A percentile compares a stretch with the other conserved stretches of the same genome.
These are phyloP conservation scores for Abrostola triplasia DNA, from an alignment of 2,888 invertebrate species.

Conservation along the genomic window DNA sequence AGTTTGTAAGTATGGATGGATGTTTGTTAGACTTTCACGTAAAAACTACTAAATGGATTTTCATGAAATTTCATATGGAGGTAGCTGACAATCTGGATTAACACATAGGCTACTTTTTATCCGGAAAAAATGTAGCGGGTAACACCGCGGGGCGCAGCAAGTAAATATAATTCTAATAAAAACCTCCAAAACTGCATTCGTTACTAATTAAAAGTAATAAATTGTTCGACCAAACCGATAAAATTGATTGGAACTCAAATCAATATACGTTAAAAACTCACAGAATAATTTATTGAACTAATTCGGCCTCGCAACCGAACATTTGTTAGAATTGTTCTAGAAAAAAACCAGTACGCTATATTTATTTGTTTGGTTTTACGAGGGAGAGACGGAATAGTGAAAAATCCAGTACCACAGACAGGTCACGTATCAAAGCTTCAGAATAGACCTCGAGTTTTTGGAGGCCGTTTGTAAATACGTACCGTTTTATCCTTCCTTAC, in stretches of 20 bases:
- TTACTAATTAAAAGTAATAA: conserved; percentile 15
- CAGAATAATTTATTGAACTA: conserved; percentile 22
- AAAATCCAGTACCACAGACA: conserved; percentile 13
- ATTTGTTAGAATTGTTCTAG: conserved; percentile 8
- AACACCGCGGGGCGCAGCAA: too few species aligned
- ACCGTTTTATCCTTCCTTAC: conserved; percentile 1
- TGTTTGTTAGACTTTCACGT: too few species aligned
- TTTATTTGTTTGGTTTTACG: conserved; percentile 11
- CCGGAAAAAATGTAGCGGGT: too few species aligned
- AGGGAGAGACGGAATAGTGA: conserved; percentile 10
- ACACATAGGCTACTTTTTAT: too few species aligned
- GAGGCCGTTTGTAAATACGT: conserved; percentile 10
- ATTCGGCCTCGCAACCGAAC: conserved; percentile 17
- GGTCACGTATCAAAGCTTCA: conserved; percentile 39
- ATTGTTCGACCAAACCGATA: neutral
- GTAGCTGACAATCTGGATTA: too few species aligned
- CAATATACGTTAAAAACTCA: conserved; percentile 5
- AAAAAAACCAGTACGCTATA: neutral
- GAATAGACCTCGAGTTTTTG: conserved; percentile 22
- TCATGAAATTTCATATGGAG: too few species aligned
- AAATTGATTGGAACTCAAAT: conserved; percentile 10
- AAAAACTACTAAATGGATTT: too few species aligned
- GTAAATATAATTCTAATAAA: too few species aligned
- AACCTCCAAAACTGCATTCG: neutral
- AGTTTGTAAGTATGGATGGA: too few species aligned